Conservation (phyloP, 1,140 invertebrate genomes). For the Heterodera carotae region DNA sequence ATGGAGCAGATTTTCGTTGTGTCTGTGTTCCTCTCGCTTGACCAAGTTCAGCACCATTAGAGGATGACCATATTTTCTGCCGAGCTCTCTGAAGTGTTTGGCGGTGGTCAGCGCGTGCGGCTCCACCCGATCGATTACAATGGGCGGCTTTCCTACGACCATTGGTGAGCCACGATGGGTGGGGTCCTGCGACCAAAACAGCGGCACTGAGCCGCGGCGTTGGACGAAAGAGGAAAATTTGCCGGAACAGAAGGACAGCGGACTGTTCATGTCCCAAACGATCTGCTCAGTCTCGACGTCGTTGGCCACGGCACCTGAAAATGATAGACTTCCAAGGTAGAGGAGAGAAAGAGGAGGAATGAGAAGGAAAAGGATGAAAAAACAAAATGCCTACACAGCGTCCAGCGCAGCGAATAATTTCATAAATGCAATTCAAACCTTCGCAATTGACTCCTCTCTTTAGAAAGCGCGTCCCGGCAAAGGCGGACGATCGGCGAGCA, state of each 20-base stretch:
- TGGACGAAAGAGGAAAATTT: slow-evolving; percentile 60
- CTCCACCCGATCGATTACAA: slow-evolving; percentile 55
- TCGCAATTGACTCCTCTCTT: slow-evolving; percentile 63
- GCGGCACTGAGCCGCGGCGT: slow-evolving; percentile 59
- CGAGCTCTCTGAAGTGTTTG: slow-evolving; percentile 55
- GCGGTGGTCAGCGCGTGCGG: slow-evolving; percentile 63
- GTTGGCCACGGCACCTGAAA: slow-evolving; percentile 58
- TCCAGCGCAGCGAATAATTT: too few species aligned
- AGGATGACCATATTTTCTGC: slow-evolving; percentile 60
- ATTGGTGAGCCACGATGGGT: slow-evolving; percentile 40
- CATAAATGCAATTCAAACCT: slow-evolving; percentile 36
- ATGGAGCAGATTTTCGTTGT: slow-evolving; percentile 60
- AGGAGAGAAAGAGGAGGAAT: background rate
- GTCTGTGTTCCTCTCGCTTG: slow-evolving; percentile 57
- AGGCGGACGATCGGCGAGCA: slow-evolving; percentile 59
- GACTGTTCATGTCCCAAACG: slow-evolving; percentile 58
- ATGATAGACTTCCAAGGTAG: background rate
- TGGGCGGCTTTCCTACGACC: slow-evolving; percentile 64
- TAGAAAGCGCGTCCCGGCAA: slow-evolving; percentile 62
- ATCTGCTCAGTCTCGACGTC: slow-evolving; percentile 64
- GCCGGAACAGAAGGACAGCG: slow-evolving; percentile 46
- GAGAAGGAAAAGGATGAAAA: too few species aligned
- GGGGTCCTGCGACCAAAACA: slow-evolving; percentile 65
- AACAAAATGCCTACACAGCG: too few species aligned
- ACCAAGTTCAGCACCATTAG: slow-evolving; percentile 64